phyloP scores from a whole-genome alignment of 2,797 vertebrate genomes.

The Siniperca undulata region DNA sequence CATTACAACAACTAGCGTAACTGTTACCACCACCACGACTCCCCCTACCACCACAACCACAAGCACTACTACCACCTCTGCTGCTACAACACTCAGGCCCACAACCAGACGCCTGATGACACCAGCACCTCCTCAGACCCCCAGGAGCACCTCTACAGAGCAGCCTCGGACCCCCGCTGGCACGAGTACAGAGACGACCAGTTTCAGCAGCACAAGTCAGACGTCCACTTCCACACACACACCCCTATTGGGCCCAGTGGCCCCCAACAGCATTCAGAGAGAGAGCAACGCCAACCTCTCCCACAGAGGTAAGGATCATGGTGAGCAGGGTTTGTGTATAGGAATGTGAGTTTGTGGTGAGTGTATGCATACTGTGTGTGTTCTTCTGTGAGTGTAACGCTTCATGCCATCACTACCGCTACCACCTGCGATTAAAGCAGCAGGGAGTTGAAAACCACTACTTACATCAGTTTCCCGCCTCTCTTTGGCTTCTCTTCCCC shows the following conservation, averaged over 20 bases:
- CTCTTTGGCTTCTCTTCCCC: constrained; percentile 29
- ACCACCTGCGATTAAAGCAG: constrained; percentile 55
- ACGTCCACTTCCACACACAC: constrained; percentile 76
- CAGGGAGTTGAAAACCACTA: constrained; percentile 54
- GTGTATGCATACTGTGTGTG: constrained; percentile 18
- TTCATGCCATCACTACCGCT: constrained; percentile 21
- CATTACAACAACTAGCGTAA: constrained; percentile 33
- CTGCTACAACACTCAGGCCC: constrained; percentile 57
- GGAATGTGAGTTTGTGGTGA: constrained; percentile 23
- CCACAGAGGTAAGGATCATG: constrained; percentile 90
- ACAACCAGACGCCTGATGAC: constrained; percentile 45
- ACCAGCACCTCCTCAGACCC: constrained; percentile 49
- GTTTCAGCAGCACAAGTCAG: constrained; percentile 61
- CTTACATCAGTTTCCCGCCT: constrained; percentile 49
- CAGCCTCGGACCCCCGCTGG: constrained; percentile 50
- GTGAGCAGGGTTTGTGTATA: background rate
- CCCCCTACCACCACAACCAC: constrained; percentile 37
- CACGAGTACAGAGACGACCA: constrained; percentile 56
- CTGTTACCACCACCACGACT: constrained; percentile 18
- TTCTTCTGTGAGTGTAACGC: constrained; percentile 9
- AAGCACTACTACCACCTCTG: constrained; percentile 40
- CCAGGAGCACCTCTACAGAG: constrained; percentile 72
- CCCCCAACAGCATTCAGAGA: constrained; percentile 85
- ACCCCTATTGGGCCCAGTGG: constrained; percentile 50
- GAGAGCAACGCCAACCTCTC: constrained; percentile 92